A percentile compares a stretch with the other conserved stretches of the same genome.
These are phyloP conservation scores for Selene dorsalis DNA, from an alignment of 2,797 vertebrate species.

Conservation along the genomic window DNA sequence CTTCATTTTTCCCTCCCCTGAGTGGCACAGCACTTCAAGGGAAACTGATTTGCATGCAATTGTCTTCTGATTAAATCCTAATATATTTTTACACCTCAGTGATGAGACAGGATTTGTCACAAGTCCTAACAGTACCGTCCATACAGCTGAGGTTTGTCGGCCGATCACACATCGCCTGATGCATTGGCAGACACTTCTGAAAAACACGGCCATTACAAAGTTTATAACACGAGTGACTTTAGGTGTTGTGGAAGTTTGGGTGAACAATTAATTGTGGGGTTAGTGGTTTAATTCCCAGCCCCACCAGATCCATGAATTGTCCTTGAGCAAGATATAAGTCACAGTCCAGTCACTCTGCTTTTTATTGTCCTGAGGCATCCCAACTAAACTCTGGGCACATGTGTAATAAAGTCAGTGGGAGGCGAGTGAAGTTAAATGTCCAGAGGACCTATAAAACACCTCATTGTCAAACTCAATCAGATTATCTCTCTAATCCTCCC, in stretches of 20 bases:
- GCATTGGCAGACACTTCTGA: not conserved
- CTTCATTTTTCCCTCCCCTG: conserved; percentile 66
- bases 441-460: not conserved
- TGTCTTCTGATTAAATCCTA: conserved; percentile 75
- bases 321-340: conserved; percentile 6
- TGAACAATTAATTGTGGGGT: not conserved
- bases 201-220: not conserved
- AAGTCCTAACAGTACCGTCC: conserved; percentile 1
- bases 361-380: not conserved
- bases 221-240: not conserved
- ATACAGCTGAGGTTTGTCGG: not conserved
- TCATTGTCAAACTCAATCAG: conserved; percentile 28
- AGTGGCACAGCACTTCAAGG: conserved; percentile 71
- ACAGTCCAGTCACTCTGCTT: not conserved
- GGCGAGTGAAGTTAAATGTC: conserved; percentile 31
- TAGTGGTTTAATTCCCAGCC: not conserved
- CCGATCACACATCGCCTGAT: not conserved
- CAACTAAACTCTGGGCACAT: conserved; percentile 4
- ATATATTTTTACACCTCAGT: conserved; percentile 71
- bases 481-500: conserved; percentile 39
- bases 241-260: not conserved
- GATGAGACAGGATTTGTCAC: conserved; percentile 51
- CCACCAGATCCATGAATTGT: not conserved
- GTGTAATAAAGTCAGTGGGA: not conserved
- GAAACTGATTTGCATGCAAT: conserved; percentile 76